Percentiles rank a stretch among this genome's conserved stretches.
These are phyloP conservation scores for Ptilodon capucinus DNA, from an alignment of 2,888 invertebrate species.

Conservation along the genomic window DNA sequence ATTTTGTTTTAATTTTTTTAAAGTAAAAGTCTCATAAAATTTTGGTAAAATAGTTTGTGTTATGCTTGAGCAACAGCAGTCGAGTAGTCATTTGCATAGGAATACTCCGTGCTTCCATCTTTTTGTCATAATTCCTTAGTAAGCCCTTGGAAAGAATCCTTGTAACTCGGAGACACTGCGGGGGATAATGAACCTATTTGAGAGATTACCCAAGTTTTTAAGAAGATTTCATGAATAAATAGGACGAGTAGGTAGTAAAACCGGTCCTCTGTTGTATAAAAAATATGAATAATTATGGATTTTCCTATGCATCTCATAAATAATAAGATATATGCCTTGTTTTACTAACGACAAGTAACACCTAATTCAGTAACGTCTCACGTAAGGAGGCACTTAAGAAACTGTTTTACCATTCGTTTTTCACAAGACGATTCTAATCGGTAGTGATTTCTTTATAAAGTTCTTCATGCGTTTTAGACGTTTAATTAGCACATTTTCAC, in stretches of 20 bases:
- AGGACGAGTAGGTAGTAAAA: slow-evolving; percentile 3
- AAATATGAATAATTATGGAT: not conserved
- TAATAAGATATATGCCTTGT: too few species aligned
- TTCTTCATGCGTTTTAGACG: too few species aligned
- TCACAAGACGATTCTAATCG: too few species aligned
- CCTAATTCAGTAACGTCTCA: too few species aligned
- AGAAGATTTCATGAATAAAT: slow-evolving; percentile 30
- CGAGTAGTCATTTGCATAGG: slow-evolving; percentile 9
- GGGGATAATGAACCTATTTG: slow-evolving; percentile 34
- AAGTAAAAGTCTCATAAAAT: not conserved
- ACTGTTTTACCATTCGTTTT: too few species aligned
- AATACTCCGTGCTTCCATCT: slow-evolving; percentile 19
- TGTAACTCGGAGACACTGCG: slow-evolving; percentile 14
- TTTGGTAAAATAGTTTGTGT: not conserved
- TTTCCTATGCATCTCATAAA: too few species aligned
- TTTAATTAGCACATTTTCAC: too few species aligned
- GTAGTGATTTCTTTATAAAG: too few species aligned
- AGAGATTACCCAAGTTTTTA: slow-evolving; percentile 34
- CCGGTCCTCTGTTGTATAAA: not conserved
- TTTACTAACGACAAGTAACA: too few species aligned
- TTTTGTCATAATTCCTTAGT: slow-evolving; percentile 15
- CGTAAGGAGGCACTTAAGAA: too few species aligned
- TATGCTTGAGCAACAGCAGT: not conserved
- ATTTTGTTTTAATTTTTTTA: too few species aligned
- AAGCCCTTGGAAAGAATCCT: slow-evolving; percentile 13